Base-by-base conservation (phyloP, 2,113 vertebrate species). In the Murina feae region DNA sequence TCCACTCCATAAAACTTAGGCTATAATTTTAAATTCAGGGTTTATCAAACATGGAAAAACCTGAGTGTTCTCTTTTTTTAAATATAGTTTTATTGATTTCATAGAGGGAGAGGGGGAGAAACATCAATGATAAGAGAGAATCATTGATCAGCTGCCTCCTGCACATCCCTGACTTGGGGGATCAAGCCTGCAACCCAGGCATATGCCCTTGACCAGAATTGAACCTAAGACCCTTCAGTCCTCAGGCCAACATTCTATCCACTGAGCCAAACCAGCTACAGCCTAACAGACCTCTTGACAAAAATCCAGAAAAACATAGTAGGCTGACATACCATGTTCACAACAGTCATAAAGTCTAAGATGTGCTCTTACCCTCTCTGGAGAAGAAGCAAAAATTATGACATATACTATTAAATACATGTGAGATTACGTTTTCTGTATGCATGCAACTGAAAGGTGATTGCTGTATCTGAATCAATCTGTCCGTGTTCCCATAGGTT, bases 311-410 rank as follows among this genome's bases (percentile, higher is more conserved):
- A 84, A 87, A 81, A 72, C 5, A 28, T 18, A 86, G 6, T 58
- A 93, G 93, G 47, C 14, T 85, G 35, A 81, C 5, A 63, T 1
- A 74, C 12, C 32, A 87, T 11, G 23, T 58, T 32, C 30, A 85
- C 42, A 55, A 58, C 4, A 83, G 11, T 66, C 63, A 66, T 0
- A 53, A 32, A 39, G 3, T 85, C 76, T 72, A 90, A 71, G 58
- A 66, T 44, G 76, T 93, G 25, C 32, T 81, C 72, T 88, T 55
- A 55, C 1, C 39, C 44, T 93, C 37, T 95, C 47, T 55, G 47
- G 23, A 47, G 3, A 75, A 92, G 66, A 71, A 92, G 66, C 23
- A 94, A 96, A 94, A 96, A 69, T 79, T 60, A 69, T 14, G 75
- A 65, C 39, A 4, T 9, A 39, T 35, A 78, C 5, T 44, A 84